Evolutionary conservation across 2,888 invertebrate species (phyloP), one percentile per base, ranked within the genome.

Genomic region (Conus canariensis): DNA sequence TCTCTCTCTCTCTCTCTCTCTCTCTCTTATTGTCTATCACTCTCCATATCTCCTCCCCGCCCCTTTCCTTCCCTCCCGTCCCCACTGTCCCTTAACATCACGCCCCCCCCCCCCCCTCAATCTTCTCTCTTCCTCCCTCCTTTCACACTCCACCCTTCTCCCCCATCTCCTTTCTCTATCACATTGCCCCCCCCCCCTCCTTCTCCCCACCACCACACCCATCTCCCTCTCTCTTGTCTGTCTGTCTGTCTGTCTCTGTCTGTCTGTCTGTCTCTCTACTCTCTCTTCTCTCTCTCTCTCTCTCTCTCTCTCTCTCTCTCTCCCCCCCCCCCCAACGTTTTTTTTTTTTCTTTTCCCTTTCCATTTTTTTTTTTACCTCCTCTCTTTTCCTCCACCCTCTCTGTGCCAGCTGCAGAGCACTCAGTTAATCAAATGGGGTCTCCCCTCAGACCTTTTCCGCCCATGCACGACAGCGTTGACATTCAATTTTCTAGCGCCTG

Each of bases 401-500:
- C 4, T 85, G 2, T 59, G 56, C 60, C 85, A 56, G 16, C 60
- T 85, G 59, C 60, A 59, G 59, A 85, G 59, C 85, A 85, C 60
- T 85, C 85, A 85, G 85, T 60, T 85, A 85, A 85, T 85, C 85
- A 85, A 85, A 85, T 25, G 85, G 85, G 4, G 82, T 83, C 85
- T 60, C 25, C 85, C n/a, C 60, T 85, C 60, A 60, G 85, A 60
- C 85, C 85, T 85, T 85, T 85, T 85, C 85, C 85, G 85, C 56
- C 85, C 85, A 85, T 60, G 85, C 85, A 85, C 60, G 60, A 59
- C 59, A 85, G 85, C 85, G 85, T 85, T 85, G 85, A 85, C 85
- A 85, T 60, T 85, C 85, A 85, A 85, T 85, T 85, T 85, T 85
- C 74, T 25, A 60, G 60, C 16, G 85, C 85, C 85, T 25, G 25